Conservation (phyloP, 2,113 vertebrate genomes). For the Ibidorhyncha struthersii region DNA sequence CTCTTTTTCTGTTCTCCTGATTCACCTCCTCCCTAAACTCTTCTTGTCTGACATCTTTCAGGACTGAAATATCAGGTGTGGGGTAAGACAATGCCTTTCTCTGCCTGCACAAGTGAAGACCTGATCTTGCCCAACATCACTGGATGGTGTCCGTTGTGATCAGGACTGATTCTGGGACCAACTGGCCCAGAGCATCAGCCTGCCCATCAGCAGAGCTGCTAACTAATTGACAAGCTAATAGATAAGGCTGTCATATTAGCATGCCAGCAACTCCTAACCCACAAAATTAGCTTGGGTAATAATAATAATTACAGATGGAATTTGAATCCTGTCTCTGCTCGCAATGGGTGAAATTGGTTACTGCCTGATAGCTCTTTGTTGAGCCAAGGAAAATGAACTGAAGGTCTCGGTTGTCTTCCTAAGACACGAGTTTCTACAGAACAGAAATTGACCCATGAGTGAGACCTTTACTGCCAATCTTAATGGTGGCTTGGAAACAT, state of each 20-base stretch:
- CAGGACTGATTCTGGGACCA: neutral
- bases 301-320: neutral
- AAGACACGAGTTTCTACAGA: neutral
- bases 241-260: neutral
- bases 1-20: neutral
- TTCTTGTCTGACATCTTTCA: neutral
- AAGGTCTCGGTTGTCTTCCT: neutral
- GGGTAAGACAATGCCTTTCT: neutral
- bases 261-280: neutral
- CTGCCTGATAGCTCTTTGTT: neutral
- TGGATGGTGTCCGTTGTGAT: accelerated
- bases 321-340: neutral
- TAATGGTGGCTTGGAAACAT: neutral
- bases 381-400: neutral
- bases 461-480: neutral
- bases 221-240: neutral
- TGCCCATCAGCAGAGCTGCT: neutral
- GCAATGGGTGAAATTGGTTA: neutral
- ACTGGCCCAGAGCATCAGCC: neutral
- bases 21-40: neutral
- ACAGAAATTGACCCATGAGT: neutral
- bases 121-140: neutral
- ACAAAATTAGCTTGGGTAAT: neutral
- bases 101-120: neutral
- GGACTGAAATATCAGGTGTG: neutral